Evolutionary conservation across 2,113 vertebrate genomes (phyloP), one percentile per base, ranked within the genome.

Genomic region (Pongo abelii): DNA sequence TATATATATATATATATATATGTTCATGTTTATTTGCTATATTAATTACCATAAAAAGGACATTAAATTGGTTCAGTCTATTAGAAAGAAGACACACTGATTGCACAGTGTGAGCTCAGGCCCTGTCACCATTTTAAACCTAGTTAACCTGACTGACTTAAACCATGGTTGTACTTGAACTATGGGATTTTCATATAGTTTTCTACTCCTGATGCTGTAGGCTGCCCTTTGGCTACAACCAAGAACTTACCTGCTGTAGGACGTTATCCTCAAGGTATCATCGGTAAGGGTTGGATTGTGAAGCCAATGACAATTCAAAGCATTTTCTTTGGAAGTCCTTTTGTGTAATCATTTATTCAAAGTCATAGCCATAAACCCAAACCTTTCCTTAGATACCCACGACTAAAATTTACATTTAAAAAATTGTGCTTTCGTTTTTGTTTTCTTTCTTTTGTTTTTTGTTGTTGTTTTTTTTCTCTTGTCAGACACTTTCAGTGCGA

Each of bases 401-500:
- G 72, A 72, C 43, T 88, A 74, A 94, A 78, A 91, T 72, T 84
- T 84, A 48, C 59, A 72, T 64, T 81, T 18, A 55, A n/a, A 84
- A 78, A 85, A n/a, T 9, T 55, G 48, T 25, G 20, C 22, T 94
- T 84, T 93, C 27, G 35, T 91, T 92, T 77, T 92, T 93, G 8
- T 89, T 85, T 81, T 52, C 25, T 23, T 80, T 86, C 32, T 88
- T 38, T 96, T 35, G 13, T 80, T 77, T 80, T 50, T 95, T 89
- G 35, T 93, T 64, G 86, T 22, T 59, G 22, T 11, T 11, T 13
- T 64, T 64, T 57, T 81, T 27, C 75, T 95, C 67, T 91, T 90
- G 70, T 87, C 23, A 77, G 89, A 86, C 27, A 12, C 95, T 93
- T 90, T 77, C 67, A 78, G 27, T 67, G 64, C 93, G 90, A 97